These are phyloP conservation scores for Sisyra terminalis DNA, from an alignment of 2,888 invertebrate genomes.

Conservation along the genomic window DNA sequence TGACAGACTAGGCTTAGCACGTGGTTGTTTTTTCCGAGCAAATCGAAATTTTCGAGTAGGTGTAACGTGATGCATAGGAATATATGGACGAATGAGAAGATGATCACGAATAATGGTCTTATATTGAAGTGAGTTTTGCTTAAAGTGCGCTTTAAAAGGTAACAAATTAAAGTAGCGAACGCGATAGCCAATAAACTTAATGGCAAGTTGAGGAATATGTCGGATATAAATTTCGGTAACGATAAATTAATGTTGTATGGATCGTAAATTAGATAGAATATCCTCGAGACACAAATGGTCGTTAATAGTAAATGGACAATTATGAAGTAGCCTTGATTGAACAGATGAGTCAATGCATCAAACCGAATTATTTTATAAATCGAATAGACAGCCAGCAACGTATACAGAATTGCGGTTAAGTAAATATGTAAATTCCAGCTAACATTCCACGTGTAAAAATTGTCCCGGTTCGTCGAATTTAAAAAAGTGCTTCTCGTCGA, in stretches of 20 bases:
- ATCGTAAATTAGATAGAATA: conserved; percentile 80
- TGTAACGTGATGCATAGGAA: conserved; percentile 68
- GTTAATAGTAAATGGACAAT: conserved; percentile 71
- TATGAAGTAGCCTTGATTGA: conserved; percentile 77
- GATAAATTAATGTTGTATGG: conserved; percentile 78
- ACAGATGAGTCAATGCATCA: conserved; percentile 70
- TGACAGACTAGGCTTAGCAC: conserved; percentile 62
- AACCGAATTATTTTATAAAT: conserved; percentile 74
- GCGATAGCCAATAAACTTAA: conserved; percentile 79
- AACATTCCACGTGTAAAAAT: conserved; percentile 48
- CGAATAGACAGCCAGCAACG: conserved; percentile 67
- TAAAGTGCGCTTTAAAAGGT: conserved; percentile 64
- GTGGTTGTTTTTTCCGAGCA: conserved; percentile 22
- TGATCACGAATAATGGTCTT: conserved; percentile 59
- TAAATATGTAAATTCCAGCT: conserved; percentile 90
- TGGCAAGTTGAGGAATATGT: conserved; percentile 68
- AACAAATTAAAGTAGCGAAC: conserved; percentile 74
- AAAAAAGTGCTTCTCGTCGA: conserved; percentile 14
- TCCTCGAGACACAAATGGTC: conserved; percentile 62
- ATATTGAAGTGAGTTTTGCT: conserved; percentile 45
- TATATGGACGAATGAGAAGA: conserved; percentile 64
- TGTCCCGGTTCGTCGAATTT: conserved; percentile 22
- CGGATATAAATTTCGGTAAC: conserved; percentile 59
- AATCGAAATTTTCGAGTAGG: conserved; percentile 44
- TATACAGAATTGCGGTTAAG: conserved; percentile 69